Conservation (phyloP, 2,113 vertebrate genomes). For the Progne subis region DNA sequence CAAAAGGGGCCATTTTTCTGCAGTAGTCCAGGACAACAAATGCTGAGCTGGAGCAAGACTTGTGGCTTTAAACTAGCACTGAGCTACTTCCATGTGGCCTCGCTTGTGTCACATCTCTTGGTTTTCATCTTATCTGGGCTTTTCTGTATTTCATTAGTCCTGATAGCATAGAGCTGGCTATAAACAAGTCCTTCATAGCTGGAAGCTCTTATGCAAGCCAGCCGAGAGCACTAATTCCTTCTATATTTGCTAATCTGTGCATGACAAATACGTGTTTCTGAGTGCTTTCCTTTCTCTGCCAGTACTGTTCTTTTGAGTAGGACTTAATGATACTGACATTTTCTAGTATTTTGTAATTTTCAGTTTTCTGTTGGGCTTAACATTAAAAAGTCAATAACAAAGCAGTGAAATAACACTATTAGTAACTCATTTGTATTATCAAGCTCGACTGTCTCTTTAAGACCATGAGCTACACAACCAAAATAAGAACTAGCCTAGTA, state of each 20-base stretch:
- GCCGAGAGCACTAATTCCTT: slow-evolving; percentile 31
- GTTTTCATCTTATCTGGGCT: not conserved
- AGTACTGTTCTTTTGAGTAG: not conserved
- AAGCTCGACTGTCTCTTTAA: not conserved
- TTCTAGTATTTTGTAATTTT: not conserved
- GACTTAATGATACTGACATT: not conserved
- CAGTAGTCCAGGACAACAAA: not conserved
- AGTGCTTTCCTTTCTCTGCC: slow-evolving; percentile 2
- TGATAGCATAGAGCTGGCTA: not conserved
- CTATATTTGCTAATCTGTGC: slow-evolving; percentile 40
- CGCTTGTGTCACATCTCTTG: not conserved
- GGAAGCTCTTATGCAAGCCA: slow-evolving; percentile 6
- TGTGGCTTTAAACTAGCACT: not conserved
- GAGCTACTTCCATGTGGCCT: not conserved
- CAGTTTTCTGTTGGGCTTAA: not conserved
- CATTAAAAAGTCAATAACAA: not conserved
- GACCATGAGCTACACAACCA: not conserved
- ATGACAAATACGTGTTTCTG: not conserved
- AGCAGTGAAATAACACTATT: not conserved
- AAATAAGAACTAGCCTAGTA: slow-evolving; percentile 14
- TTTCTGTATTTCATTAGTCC: slow-evolving; percentile 9
- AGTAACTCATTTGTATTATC: not conserved
- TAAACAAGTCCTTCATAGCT: slow-evolving; percentile 2
- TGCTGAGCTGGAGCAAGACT: not conserved
- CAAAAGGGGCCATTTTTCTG: not conserved